Evolutionary conservation across 2,888 invertebrate species (phyloP), one percentile per base, ranked within the genome.

Genomic region (Aphelenchoides bicaudatus): DNA sequence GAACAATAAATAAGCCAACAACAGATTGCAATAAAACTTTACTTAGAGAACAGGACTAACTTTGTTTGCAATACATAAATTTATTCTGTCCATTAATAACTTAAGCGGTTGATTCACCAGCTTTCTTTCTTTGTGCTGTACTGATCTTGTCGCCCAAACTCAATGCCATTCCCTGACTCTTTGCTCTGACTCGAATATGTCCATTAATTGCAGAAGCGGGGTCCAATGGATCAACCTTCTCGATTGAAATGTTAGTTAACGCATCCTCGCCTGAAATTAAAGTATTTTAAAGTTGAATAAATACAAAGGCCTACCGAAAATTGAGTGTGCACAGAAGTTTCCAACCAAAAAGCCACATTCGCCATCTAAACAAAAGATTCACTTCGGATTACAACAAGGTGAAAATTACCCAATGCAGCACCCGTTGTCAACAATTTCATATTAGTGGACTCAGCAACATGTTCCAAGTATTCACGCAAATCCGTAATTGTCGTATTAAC

Each of bases 241-340:
- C 98, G 75, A 99, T 91, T 82, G 93, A 94, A 74, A 99, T 86
- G 85, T 99, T 99, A 63, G 96, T 96, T 71, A 99, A 84, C 2
- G 96, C 98, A 82, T 98, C 94, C 82, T 99, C 98, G 10, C 98
- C 98, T n/a, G n/a, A n/a, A n/a, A n/a, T n/a, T n/a, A n/a, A n/a
- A n/a, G n/a, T n/a, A n/a, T n/a, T n/a, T n/a, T n/a, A n/a, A n/a
- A n/a, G n/a, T n/a, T n/a, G n/a, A n/a, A n/a, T n/a, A n/a, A n/a
- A n/a, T n/a, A n/a, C n/a, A n/a, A n/a, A n/a, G n/a, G n/a, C n/a
- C n/a, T n/a, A n/a, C n/a, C n/a, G 72, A 84, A 83, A 27, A 80
- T 78, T 21, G 75, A 78, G 75, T 91, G 88, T 43, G 55, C 55
- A 83, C 98, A 99, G 85, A 99, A 87, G 81, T 99, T 99, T 43